phyloP scores from a whole-genome alignment of 2,797 vertebrate genomes.

The Poeciliopsis turneri region DNA sequence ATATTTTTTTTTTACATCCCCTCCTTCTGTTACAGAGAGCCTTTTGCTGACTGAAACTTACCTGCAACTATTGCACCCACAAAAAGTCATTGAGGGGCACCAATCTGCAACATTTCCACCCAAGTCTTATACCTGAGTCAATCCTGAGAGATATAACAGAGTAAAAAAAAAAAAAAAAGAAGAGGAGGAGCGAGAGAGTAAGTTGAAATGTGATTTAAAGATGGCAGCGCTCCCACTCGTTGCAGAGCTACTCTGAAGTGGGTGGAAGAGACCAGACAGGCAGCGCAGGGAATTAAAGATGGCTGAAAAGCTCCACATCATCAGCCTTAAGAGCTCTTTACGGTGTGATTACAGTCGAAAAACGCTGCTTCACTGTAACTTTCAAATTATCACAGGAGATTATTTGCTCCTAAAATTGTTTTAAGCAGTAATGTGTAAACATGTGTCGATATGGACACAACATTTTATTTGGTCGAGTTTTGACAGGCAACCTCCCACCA shows the following conservation, averaged over 20 bases:
- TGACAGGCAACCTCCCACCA: background rate
- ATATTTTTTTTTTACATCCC: background rate
- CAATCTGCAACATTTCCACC: slow-evolving; percentile 53
- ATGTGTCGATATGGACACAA: background rate
- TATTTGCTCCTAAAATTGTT: background rate
- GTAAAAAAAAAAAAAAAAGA: slow-evolving; percentile 1
- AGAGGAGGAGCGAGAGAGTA: slow-evolving; percentile 59
- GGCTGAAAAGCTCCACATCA: slow-evolving; percentile 76
- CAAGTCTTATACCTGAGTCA: slow-evolving; percentile 54
- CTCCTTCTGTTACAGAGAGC: background rate
- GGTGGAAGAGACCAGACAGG: slow-evolving; percentile 55
- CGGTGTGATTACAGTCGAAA: slow-evolving; percentile 6
- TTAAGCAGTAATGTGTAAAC: background rate
- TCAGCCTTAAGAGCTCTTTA: slow-evolving; percentile 42
- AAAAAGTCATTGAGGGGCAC: slow-evolving; percentile 67
- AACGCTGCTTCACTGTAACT: background rate
- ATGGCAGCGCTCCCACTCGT: slow-evolving; percentile 73
- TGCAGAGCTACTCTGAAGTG: slow-evolving; percentile 60
- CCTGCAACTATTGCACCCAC: slow-evolving; percentile 43
- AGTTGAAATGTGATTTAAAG: slow-evolving; percentile 79
- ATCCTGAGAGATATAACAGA: slow-evolving; percentile 24
- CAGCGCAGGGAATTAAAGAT: slow-evolving; percentile 66
- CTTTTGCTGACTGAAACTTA: background rate
- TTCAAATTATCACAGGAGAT: background rate
- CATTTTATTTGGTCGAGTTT: background rate